Conservation (phyloP, 1,140 invertebrate species). For the Trachymyrmex cornetzi region DNA sequence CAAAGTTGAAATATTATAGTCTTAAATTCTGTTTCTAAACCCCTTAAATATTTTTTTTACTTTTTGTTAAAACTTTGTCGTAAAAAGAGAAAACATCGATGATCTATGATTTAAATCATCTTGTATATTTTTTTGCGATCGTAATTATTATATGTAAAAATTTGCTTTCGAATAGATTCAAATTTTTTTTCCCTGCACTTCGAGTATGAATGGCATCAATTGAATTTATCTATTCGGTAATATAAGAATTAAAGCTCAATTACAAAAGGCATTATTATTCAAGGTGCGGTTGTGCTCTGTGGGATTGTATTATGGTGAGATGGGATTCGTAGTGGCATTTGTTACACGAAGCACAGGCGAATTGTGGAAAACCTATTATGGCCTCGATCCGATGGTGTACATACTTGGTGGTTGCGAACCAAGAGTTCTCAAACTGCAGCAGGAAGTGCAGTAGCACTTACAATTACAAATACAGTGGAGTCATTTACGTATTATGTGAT, state of each 20-base stretch:
- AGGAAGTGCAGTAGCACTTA: constrained; percentile 16
- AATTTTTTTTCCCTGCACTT: not conserved
- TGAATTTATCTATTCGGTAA: constrained; percentile 4
- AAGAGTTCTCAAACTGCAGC: constrained; percentile 40
- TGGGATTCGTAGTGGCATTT: constrained; percentile 24
- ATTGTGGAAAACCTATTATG: constrained; percentile 62
- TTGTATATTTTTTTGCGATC: not conserved
- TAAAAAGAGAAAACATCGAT: not conserved
- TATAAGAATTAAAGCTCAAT: constrained; percentile 46
- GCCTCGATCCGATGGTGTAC: constrained; percentile 31
- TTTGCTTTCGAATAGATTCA: constrained; percentile 1
- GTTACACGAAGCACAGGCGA: constrained; percentile 50
- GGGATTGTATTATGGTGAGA: constrained; percentile 32
- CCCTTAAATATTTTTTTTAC: not conserved
- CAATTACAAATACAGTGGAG: constrained; percentile 13
- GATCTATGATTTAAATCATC: not conserved
- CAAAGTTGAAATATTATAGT: not conserved
- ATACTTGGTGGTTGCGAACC: constrained; percentile 21
- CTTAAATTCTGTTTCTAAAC: not conserved
- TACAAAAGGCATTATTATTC: constrained; percentile 65
- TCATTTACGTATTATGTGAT: constrained; percentile 49
- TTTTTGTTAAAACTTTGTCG: not conserved
- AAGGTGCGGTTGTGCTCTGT: constrained; percentile 19
- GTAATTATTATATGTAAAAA: not conserved
- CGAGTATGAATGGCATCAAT: not conserved